These are phyloP conservation scores for Acanthacorydalis orientalis DNA, from an alignment of 2,888 invertebrate species.

Conservation along the genomic window DNA sequence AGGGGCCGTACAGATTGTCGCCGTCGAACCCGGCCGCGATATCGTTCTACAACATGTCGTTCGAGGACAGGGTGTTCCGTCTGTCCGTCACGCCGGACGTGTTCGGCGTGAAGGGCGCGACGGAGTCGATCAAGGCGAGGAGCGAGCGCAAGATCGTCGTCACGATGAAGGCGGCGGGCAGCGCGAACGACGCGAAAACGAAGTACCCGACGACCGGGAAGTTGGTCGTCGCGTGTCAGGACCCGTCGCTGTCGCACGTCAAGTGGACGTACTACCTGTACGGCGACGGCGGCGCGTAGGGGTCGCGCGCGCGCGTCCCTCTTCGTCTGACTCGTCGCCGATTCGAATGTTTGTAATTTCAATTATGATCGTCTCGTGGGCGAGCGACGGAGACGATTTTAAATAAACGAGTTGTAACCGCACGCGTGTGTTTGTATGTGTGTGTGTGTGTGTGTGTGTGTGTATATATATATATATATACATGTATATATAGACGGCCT, in stretches of 20 bases:
- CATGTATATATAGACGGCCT: too few species aligned
- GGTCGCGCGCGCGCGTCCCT: too few species aligned
- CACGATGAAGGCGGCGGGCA: conserved; percentile 7
- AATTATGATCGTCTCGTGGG: too few species aligned
- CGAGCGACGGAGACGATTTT: too few species aligned
- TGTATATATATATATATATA: too few species aligned
- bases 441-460: too few species aligned
- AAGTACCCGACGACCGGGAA: conserved; percentile 13
- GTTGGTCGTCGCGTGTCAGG: conserved; percentile 11
- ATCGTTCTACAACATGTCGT: conserved; percentile 30
- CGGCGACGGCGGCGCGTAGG: conserved; percentile 4
- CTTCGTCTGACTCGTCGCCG: too few species aligned
- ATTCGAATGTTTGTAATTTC: too few species aligned
- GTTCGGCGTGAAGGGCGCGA: conserved; percentile 21
- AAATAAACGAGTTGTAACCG: too few species aligned
- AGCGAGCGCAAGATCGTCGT: conserved; percentile 16
- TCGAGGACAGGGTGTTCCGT: conserved; percentile 21
- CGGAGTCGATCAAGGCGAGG: conserved; percentile 23
- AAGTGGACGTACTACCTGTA: conserved; percentile 17
- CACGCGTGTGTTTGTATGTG: too few species aligned
- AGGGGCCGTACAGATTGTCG: conserved; percentile 29
- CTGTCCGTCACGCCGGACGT: conserved; percentile 26
- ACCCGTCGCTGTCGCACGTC: conserved; percentile 10
- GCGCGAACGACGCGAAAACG: conserved; percentile 10
- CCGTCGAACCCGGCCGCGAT: conserved; percentile 21